Conservation (phyloP, 1,140 invertebrate species). For the Arion vulgaris region DNA sequence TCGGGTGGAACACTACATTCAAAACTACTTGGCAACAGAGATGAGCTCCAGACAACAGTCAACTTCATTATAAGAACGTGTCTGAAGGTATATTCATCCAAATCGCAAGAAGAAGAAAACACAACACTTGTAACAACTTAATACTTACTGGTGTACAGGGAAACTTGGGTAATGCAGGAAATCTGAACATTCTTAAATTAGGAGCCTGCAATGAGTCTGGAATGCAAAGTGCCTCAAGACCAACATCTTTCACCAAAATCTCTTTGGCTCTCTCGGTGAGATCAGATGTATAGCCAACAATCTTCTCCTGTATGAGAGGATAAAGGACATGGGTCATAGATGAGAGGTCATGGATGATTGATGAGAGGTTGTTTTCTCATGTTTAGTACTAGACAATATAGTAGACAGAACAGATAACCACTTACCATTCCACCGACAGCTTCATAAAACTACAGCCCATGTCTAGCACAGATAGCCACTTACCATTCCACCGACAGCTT, state of each 20-base stretch:
- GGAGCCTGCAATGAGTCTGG: conserved; percentile 45
- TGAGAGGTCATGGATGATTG: too few species aligned
- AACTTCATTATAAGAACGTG: too few species aligned
- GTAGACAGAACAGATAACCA: too few species aligned
- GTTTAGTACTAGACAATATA: not conserved
- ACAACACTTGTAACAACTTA: too few species aligned
- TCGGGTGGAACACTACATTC: too few species aligned
- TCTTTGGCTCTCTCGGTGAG: conserved; percentile 37
- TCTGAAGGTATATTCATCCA: too few species aligned
- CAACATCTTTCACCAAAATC: conserved; percentile 35
- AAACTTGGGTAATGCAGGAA: conserved; percentile 37
- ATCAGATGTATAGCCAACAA: conserved; percentile 39
- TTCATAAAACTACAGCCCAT: conserved; percentile 55
- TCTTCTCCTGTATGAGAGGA: conserved; percentile 32
- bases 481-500: conserved; percentile 56
- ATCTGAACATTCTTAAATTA: conserved; percentile 41
- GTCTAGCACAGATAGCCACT: conserved; percentile 42
- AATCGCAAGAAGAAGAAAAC: too few species aligned
- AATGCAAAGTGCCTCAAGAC: conserved; percentile 31
- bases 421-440: conserved; percentile 56
- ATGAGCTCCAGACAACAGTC: too few species aligned
- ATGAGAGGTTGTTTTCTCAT: not conserved
- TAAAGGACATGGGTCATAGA: not conserved
- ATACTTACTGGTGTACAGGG: conserved; percentile 22
- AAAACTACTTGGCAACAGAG: too few species aligned